Evolutionary conservation across 2,113 vertebrate genomes (phyloP).

Genomic region (Otus sunia): DNA sequence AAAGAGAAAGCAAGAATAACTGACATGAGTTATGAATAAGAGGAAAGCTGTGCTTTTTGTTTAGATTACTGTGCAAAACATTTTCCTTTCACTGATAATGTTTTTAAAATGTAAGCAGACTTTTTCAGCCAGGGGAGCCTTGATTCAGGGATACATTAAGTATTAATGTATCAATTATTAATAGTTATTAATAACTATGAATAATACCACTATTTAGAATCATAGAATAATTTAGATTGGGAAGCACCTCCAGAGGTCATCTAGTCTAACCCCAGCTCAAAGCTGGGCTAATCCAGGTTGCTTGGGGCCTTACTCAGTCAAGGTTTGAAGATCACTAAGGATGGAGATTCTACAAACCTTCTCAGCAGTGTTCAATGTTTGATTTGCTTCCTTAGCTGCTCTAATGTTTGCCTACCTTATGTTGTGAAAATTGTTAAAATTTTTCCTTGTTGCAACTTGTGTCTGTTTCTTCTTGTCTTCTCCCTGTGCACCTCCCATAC

Average conservation of each 20-base stretch:
- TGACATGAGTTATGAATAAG: neutral
- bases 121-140: neutral
- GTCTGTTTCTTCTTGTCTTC: neutral
- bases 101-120: slow-evolving; percentile 6
- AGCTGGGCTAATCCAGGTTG: neutral
- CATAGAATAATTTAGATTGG: neutral
- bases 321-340: neutral
- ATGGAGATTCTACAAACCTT: neutral
- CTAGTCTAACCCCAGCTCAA: neutral
- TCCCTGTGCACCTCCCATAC: neutral
- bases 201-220: neutral
- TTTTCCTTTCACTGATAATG: slow-evolving; percentile 17
- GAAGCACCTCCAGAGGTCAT: neutral
- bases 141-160: neutral
- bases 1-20: neutral
- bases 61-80: slow-evolving; percentile 35
- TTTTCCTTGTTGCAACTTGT: neutral
- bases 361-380: neutral
- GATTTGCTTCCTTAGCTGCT: neutral
- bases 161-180: neutral
- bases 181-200: neutral
- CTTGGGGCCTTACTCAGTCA: neutral
- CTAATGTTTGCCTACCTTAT: neutral
- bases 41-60: neutral
- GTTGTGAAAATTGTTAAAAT: neutral